Base-by-base conservation (phyloP, 2,888 invertebrate species). In the Ophion obscuratus region DNA sequence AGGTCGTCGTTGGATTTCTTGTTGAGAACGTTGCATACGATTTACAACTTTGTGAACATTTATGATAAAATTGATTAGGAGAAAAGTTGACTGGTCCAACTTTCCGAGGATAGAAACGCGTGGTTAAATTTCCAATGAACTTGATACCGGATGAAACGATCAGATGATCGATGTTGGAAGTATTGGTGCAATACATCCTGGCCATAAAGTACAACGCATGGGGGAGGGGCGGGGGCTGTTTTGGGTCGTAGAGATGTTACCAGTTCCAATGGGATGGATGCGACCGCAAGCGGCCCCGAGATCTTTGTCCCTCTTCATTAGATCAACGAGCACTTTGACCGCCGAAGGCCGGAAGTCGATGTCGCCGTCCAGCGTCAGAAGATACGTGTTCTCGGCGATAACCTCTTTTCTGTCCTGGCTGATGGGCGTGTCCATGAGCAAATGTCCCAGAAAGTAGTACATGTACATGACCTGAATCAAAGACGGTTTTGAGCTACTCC, bases 251-350 rank as follows among this genome's bases (percentile, higher is more conserved):
- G 14, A 40, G 94, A 95, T 95, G 84, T 85, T 89, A 86, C 85
- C 88, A 7, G 96, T 95, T 53, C 98, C 98, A 71, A 98, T 96
- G 0, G 98, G 98, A 95, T 98, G 98, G 91, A 98, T 98, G 83
- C 98, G 96, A 0, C 98, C 98, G 92, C 98, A 98, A 24, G 98
- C 98, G 11, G 98, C 98, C 1, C 98, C 98, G 88, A 98, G 94
- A 85, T 92, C 95, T 90, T 95, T 96, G 91, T 98, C 96, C 88
- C 97, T 97, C 94, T 97, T 97, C 98, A 98, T 98, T 61, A 98
- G 95, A 94, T 98, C 97, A 5, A 98, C 95, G 11, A 98, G 95
- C 71, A 97, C 94, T 75, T 97, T 96, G 1, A 98, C 97, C 0
- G 98, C 97, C 59, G 95, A 94, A 0, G 98, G 97, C 90, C 96